A percentile compares a stretch with the other conserved stretches of the same genome.
These are phyloP conservation scores for Anarhynchus alexandrinus DNA, from an alignment of 2,113 vertebrate genomes.

Conservation along the genomic window DNA sequence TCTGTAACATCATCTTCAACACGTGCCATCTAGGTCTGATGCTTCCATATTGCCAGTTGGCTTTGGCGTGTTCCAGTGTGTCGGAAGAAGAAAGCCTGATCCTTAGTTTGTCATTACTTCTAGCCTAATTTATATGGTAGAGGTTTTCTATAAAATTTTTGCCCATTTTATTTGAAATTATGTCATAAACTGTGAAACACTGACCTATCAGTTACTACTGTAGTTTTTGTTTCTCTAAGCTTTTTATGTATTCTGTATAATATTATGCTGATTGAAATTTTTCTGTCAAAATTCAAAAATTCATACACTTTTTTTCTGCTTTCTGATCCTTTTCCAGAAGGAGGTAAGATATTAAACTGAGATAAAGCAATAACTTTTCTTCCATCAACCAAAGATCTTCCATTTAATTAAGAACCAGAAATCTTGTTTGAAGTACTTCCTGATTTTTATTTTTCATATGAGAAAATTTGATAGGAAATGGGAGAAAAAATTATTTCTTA, in stretches of 20 bases:
- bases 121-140: neutral
- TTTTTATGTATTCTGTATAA: neutral
- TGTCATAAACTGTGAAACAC: neutral
- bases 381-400: neutral
- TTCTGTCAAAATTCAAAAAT: neutral
- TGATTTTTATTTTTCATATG: neutral
- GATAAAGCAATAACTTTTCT: neutral
- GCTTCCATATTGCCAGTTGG: neutral
- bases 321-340: neutral
- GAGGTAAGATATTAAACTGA: neutral
- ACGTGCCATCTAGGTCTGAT: neutral
- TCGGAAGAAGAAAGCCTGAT: neutral
- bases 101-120: neutral
- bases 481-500: neutral
- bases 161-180: neutral
- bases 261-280: neutral
- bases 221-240: neutral
- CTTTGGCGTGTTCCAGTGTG: neutral
- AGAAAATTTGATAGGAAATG: neutral
- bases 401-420: neutral
- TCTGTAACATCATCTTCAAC: neutral
- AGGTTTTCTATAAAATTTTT: neutral
- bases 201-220: neutral
- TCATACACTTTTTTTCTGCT: neutral
- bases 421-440: neutral